A percentile compares a stretch with the other conserved stretches of the same genome.
Evolutionary conservation across 2,888 invertebrate genomes (phyloP).

Genomic region (Hylaea fasciaria): DNA sequence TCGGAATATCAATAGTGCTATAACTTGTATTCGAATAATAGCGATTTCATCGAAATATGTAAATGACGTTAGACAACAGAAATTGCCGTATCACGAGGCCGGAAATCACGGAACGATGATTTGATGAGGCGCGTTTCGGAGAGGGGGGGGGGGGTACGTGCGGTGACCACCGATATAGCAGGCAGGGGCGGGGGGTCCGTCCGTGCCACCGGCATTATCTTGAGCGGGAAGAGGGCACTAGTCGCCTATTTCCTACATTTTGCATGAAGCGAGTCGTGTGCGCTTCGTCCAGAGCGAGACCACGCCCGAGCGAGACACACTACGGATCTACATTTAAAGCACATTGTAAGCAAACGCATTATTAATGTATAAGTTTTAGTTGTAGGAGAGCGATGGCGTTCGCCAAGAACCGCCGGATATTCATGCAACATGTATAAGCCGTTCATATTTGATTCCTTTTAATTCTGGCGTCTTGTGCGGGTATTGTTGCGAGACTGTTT

Average conservation of each 20-base stretch:
- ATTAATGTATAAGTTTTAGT: constrained; percentile 84
- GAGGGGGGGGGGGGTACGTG: constrained; percentile 36
- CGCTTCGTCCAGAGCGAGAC: constrained; percentile 57
- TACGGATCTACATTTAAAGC: constrained; percentile 84
- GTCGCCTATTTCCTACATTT: constrained; percentile 75
- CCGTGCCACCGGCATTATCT: constrained; percentile 62
- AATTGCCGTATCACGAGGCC: constrained; percentile 44
- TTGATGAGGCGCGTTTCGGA: constrained; percentile 45
- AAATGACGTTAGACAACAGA: constrained; percentile 42
- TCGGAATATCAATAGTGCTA: constrained; percentile 16
- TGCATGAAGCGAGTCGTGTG: constrained; percentile 70
- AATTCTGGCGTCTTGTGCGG: constrained; percentile 75
- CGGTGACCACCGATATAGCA: constrained; percentile 58
- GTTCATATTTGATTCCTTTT: constrained; percentile 84
- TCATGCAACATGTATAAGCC: constrained; percentile 80
- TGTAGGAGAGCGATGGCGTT: constrained; percentile 77
- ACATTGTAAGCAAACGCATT: constrained; percentile 84
- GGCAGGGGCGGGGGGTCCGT: constrained; percentile 6
- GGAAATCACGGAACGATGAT: constrained; percentile 48
- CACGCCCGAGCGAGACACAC: constrained; percentile 59
- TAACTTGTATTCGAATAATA: constrained; percentile 34
- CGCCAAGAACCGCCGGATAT: constrained; percentile 67
- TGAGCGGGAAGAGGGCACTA: constrained; percentile 69
- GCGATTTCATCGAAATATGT: constrained; percentile 39
- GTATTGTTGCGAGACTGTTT: constrained; percentile 41